Evolutionary conservation across 2,113 vertebrate genomes (phyloP).

Genomic region (cattle (Bos taurus)): ARS-UCD2.0 NC_037338.1:96394501-96395000

Average conservation of each 20-base stretch:
- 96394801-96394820: neutral
- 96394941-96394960: neutral
- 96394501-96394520: neutral
- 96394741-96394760: neutral
- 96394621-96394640: neutral
- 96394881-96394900: neutral
- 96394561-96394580: neutral
- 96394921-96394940: neutral
- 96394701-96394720: neutral
- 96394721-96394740: neutral
- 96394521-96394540: neutral
- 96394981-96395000: neutral
- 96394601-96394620: neutral
- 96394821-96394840: neutral
- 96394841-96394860: neutral
- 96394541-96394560: neutral
- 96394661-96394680: neutral
- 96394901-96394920: neutral
- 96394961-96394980: neutral
- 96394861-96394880: neutral
- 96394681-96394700: neutral
- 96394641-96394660: neutral
- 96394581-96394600: neutral
- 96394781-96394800: constrained; percentile 13
- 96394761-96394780: neutral